phyloP scores from a whole-genome alignment of 2,888 invertebrate genomes.

The Erebia aethiops region DNA sequence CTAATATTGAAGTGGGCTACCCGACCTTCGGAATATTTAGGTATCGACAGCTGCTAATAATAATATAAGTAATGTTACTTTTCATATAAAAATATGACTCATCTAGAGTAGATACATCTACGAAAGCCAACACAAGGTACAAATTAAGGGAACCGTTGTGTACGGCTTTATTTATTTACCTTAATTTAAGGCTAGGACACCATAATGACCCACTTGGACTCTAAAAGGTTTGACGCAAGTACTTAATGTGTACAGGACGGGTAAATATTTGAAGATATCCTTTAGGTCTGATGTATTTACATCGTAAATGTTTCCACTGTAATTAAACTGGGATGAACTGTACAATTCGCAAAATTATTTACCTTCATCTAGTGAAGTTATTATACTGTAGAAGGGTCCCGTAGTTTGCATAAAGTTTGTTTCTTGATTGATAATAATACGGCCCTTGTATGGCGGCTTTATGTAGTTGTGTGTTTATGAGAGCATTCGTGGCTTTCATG shows the following conservation, averaged over 20 bases:
- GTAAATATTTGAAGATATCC: conserved; percentile 36
- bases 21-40: no score
- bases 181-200: conserved; percentile 64
- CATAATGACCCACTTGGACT: conserved; percentile 62
- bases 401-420: neutral
- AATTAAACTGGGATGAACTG: conserved; percentile 21
- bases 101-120: conserved; percentile 35
- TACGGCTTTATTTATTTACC: conserved; percentile 70
- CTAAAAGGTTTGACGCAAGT: conserved; percentile 50
- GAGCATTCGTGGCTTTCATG: no score
- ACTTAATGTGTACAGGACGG: conserved; percentile 40
- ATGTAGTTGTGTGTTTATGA: neutral
- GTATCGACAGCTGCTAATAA: no score
- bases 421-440: neutral
- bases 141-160: conserved; percentile 64
- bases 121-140: conserved; percentile 58
- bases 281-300: conserved; percentile 31
- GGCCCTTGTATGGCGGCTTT: no score
- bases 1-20: no score
- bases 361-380: conserved; percentile 19
- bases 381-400: neutral
- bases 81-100: neutral
- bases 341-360: conserved; percentile 18
- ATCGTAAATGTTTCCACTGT: conserved; percentile 23
- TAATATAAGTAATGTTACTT: neutral